Conservation (phyloP, 2,113 vertebrate species). For the Rutilus rutilus region DNA sequence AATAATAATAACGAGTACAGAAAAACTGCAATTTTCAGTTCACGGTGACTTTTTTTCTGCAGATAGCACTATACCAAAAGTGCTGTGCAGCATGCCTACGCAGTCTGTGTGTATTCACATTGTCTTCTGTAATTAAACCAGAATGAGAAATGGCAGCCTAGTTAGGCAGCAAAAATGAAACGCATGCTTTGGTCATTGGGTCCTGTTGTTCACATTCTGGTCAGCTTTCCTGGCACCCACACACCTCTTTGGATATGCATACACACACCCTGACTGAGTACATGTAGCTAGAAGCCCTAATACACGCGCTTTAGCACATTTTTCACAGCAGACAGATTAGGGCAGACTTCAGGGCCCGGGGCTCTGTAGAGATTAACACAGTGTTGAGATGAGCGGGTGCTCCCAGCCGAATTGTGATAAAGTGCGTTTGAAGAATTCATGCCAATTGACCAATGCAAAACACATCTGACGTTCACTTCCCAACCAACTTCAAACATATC, state of each 20-base stretch:
- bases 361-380: slow-evolving; percentile 62
- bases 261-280: slow-evolving; percentile 59
- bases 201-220: slow-evolving; percentile 21
- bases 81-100: background rate
- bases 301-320: slow-evolving; percentile 43
- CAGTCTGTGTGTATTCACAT: background rate
- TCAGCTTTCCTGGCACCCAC: slow-evolving; percentile 41
- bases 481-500: slow-evolving; percentile 56
- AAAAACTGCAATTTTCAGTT: background rate
- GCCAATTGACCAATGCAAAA: slow-evolving; percentile 46
- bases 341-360: slow-evolving; percentile 49
- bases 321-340: slow-evolving; percentile 56
- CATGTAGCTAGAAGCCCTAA: slow-evolving; percentile 43
- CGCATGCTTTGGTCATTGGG: background rate
- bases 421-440: slow-evolving; percentile 66
- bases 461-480: slow-evolving; percentile 45
- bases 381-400: slow-evolving; percentile 51
- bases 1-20: background rate
- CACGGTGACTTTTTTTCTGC: background rate
- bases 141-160: background rate
- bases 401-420: slow-evolving; percentile 48
- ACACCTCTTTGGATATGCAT: slow-evolving; percentile 47
- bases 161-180: background rate
- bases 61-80: background rate
- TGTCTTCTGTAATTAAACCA: background rate